Base-by-base conservation (phyloP, 2,888 invertebrate species). In the Amiota minor region DNA sequence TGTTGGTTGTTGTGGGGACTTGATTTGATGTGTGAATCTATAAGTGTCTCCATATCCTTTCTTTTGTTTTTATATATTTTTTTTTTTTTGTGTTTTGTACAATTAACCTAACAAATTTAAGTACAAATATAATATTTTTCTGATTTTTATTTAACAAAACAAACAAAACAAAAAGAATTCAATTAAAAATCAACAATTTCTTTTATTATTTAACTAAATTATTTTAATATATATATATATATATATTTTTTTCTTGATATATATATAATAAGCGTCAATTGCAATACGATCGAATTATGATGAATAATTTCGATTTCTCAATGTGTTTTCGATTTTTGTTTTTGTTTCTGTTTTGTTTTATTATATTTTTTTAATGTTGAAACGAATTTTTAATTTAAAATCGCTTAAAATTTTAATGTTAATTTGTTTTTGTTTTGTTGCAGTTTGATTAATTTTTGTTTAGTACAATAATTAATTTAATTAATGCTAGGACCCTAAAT, bases 61-160 rank as follows among this genome's bases (percentile, higher is more conserved):
- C 18, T 11, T 49, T 16, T 16, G 56, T 16, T 1, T 6, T 59
- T 71, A 53, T 47, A 74, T 69, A 64, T 74, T 73, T 70, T 70
- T 45, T 70, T 10, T 65, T 76, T 23, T 61, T 59, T 65, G 62
- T 73, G 73, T 59, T 16, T 59, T 59, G 46, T 50, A 55, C 64
- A 61, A 68, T 70, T 73, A 68, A 53, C 53, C 50, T 68, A 68
- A 68, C 50, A 68, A 35, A 50, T 68, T 68, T 68, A 68, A 68
- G 67, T 68, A 68, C 67, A 68, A 68, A 65, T 35, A 35, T 47
- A 65, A 46, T 35, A 16, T 65, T 65, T 68, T 23, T 62, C 9
- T 59, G 10, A 20, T 18, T 59, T 64, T 20, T 65, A 49, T 18
- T 8, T 45, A 59, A 59, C 16, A 59, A 59, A 20, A 23, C 47